Percentiles rank a stretch among this genome's conserved stretches.
Evolutionary conservation across 2,888 invertebrate genomes (phyloP).

Genomic region (Eremobia ochroleuca): DNA sequence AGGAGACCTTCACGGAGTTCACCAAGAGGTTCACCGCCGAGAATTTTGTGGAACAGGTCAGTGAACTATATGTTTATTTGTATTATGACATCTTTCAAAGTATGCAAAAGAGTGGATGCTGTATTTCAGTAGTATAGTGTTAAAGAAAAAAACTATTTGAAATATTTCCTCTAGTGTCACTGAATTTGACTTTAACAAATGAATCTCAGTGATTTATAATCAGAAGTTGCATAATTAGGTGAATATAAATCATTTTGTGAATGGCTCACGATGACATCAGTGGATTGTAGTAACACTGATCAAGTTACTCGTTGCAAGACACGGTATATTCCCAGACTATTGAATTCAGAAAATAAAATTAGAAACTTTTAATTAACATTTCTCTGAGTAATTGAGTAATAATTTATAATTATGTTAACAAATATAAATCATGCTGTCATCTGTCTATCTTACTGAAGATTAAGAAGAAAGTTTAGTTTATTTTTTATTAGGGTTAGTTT

Average conservation of each 20-base stretch:
- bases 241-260: background rate
- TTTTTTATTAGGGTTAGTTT: background rate
- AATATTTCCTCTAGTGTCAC: slow-evolving; percentile 4
- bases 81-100: slow-evolving; percentile 10
- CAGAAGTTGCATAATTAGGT: slow-evolving; percentile 3
- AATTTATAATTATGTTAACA: slow-evolving; percentile 39
- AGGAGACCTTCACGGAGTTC: slow-evolving; percentile 96
- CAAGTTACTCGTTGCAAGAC: background rate
- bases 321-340: slow-evolving; percentile 29
- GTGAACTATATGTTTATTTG: slow-evolving; percentile 74
- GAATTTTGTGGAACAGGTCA: slow-evolving; percentile 97
- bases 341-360: slow-evolving; percentile 39
- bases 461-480: slow-evolving; percentile 28
- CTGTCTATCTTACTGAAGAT: slow-evolving; percentile 5
- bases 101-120: slow-evolving; percentile 49
- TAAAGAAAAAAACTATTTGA: background rate
- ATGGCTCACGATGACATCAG: background rate
- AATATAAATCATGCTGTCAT: slow-evolving; percentile 27
- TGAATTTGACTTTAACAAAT: background rate
- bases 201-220: background rate
- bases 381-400: slow-evolving; percentile 45
- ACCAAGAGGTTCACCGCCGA: slow-evolving; percentile 96
- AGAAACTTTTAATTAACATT: slow-evolving; percentile 41
- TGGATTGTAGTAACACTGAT: background rate
- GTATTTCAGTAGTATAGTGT: slow-evolving; percentile 4